phyloP scores from a whole-genome alignment of 2,888 invertebrate species.

The Eupithecia subfuscata region DNA sequence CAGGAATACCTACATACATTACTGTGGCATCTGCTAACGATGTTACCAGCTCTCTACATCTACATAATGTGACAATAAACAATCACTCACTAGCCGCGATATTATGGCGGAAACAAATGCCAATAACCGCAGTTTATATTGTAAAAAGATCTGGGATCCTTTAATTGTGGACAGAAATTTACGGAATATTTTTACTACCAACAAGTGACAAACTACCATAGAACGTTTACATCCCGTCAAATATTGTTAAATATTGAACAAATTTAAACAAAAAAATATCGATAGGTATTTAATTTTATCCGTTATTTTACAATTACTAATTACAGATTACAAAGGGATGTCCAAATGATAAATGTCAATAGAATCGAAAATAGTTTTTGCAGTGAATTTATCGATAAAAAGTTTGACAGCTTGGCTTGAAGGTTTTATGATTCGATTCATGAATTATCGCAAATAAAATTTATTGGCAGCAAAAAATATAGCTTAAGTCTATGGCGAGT shows the following conservation, averaged over 20 bases:
- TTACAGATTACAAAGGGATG: slow-evolving; percentile 7
- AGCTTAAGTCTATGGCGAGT: neutral
- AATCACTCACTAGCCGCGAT: slow-evolving; percentile 31
- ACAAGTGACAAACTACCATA: neutral
- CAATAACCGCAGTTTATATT: neutral
- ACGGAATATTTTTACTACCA: neutral
- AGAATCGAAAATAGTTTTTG: neutral
- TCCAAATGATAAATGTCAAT: slow-evolving; percentile 17
- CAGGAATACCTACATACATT: slow-evolving; percentile 47
- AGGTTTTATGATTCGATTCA: slow-evolving; percentile 19
- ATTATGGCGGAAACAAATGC: neutral
- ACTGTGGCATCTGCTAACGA: slow-evolving; percentile 50
- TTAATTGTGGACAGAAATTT: neutral
- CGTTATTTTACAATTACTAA: slow-evolving; percentile 7
- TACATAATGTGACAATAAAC: slow-evolving; percentile 55
- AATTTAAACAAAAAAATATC: neutral
- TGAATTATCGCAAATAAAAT: slow-evolving; percentile 16
- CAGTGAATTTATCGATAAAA: slow-evolving; percentile 17
- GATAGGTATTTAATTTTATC: neutral
- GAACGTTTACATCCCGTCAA: neutral
- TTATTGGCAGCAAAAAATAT: neutral
- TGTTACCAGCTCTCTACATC: slow-evolving; percentile 52
- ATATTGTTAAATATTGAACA: neutral
- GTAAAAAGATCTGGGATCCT: neutral
- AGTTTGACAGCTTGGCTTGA: slow-evolving; percentile 14